Evolutionary conservation across 64 coral and sea anemone species (phyloP), one percentile per base, ranked within the genome.

Genomic region (Pocillopora damicornis): DNA sequence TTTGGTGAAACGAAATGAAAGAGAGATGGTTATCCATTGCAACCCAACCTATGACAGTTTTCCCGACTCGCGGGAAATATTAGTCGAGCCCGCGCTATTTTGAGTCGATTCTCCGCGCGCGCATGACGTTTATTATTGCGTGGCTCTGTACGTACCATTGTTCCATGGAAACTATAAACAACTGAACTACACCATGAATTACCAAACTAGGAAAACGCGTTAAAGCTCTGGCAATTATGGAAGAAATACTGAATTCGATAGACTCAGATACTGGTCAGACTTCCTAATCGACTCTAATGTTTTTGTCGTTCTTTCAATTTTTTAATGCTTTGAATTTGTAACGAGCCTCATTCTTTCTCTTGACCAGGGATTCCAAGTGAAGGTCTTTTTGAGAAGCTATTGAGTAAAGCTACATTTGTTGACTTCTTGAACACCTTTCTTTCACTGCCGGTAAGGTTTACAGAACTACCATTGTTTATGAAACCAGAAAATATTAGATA

Each of bases 401-500:
- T 92, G 62, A 86, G 65, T 15, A 83, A 92, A 22, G 11, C 90
- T 20, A 87, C 63, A 20, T 92, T 92, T 80, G 84, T 87, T 13
- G 83, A 92, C 58, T 92, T 75, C 56, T 87, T 92, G 23, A 92
- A 92, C 76, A 87, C 90, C 3, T 92, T 92, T 60, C 90, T 92
- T 13, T 92, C 83, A 20, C 68, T 92, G 17, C 90, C 90, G 63
- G 90, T 92, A 79, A 15, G 75, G 79, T 25, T 60, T 4, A 51
- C 42, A 51, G 7, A 51, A 51, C 42, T 87, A 9, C 13, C 2
- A 18, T 18, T 58, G 1, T 58, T 77, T 8, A 12, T 22, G 5
- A 42, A 20, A 17, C 30, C 26, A 77, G 17, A 16, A 77, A 7
- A 77, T 58, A 15, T 37, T 51, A 51, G 42, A 51, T 51, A 51